These are phyloP conservation scores for Aspidapion aeneum DNA, from an alignment of 2,888 invertebrate species.

Conservation along the genomic window DNA sequence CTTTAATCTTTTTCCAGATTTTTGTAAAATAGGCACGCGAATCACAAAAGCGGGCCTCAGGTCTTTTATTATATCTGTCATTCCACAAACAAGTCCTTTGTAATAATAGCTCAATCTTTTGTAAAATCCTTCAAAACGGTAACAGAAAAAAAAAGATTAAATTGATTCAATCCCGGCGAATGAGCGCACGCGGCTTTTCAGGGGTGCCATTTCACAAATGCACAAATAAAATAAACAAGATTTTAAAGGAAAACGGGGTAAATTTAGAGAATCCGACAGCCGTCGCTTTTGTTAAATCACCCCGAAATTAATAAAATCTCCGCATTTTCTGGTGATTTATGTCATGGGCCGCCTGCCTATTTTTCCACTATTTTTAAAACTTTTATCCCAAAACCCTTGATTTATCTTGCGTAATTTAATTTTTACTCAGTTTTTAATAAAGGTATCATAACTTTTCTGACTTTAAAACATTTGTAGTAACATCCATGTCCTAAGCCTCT, in stretches of 20 bases:
- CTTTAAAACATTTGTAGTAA: no score
- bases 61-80: slow-evolving; percentile 35
- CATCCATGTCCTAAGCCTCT: no score
- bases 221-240: slow-evolving; percentile 37
- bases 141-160: slow-evolving; percentile 35
- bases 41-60: slow-evolving; percentile 26
- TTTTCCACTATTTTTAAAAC: background rate
- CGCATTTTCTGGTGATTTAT: background rate
- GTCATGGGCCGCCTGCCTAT: background rate
- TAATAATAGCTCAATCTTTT: slow-evolving; percentile 34
- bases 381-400: background rate
- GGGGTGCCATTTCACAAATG: slow-evolving; percentile 36
- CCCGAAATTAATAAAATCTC: slow-evolving; percentile 1
- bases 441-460: no score
- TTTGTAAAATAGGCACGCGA: slow-evolving; percentile 36
- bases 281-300: slow-evolving; percentile 17
- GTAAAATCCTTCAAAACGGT: slow-evolving; percentile 35
- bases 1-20: slow-evolving; percentile 34
- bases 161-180: slow-evolving; percentile 31
- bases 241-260: slow-evolving; percentile 38
- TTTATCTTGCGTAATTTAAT: no score
- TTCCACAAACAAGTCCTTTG: slow-evolving; percentile 31
- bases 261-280: slow-evolving; percentile 34
- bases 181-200: slow-evolving; percentile 14
- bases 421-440: no score